Conservation (phyloP, 2,113 vertebrate species). For the Gobius niger region DNA sequence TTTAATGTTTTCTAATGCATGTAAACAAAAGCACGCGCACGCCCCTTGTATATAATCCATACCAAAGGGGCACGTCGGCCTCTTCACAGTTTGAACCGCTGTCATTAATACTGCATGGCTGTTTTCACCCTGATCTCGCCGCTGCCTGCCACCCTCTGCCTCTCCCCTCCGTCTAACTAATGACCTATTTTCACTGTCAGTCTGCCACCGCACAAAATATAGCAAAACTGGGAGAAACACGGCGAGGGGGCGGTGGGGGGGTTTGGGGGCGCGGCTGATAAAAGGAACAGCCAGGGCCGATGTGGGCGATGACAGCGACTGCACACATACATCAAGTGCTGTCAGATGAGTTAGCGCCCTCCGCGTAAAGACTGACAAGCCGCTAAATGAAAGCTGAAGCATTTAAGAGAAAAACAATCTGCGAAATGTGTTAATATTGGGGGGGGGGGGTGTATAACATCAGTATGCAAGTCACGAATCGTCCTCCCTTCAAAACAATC, state of each 20-base stretch:
- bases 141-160: slow-evolving; percentile 46
- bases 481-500: slow-evolving; percentile 39
- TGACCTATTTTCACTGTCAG: slow-evolving; percentile 74
- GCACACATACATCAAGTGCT: slow-evolving; percentile 38
- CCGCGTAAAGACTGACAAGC: background rate
- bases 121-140: slow-evolving; percentile 60
- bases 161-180: slow-evolving; percentile 63
- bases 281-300: slow-evolving; percentile 59
- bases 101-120: slow-evolving; percentile 69
- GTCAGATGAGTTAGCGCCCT: slow-evolving; percentile 35
- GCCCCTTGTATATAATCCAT: slow-evolving; percentile 5
- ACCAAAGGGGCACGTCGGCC: slow-evolving; percentile 33
- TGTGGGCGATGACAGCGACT: slow-evolving; percentile 47
- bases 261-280: slow-evolving; percentile 38
- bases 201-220: slow-evolving; percentile 55
- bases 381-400: background rate
- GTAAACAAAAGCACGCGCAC: background rate
- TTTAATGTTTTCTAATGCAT: background rate
- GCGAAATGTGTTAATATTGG: slow-evolving; percentile 5
- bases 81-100: slow-evolving; percentile 45
- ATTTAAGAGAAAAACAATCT: slow-evolving; percentile 23
- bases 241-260: background rate
- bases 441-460: slow-evolving; percentile 31
- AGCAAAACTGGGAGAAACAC: slow-evolving; percentile 30
- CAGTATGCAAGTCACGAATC: slow-evolving; percentile 54